Percentiles rank a stretch among this genome's conserved stretches.
Conservation (phyloP, 2,113 vertebrate species). For the Hypomesus transpacificus region DNA sequence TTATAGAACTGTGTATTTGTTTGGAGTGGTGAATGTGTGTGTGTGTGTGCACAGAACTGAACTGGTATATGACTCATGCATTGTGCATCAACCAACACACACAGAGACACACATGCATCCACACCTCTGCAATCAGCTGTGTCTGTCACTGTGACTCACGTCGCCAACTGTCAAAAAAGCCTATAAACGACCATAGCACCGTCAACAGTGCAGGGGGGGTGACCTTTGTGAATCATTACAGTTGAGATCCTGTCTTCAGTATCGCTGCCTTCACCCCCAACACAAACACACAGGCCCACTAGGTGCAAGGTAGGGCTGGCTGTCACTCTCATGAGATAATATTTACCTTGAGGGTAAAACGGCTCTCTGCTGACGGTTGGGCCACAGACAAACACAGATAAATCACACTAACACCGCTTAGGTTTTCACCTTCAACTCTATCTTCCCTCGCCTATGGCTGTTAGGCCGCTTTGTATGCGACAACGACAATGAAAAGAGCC, state of each 20-base stretch:
- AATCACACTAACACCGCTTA: not conserved
- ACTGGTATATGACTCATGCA: not conserved
- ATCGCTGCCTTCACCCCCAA: constrained; percentile 4
- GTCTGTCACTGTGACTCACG: not conserved
- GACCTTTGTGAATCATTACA: constrained; percentile 50
- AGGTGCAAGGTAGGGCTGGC: not conserved
- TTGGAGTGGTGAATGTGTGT: not conserved
- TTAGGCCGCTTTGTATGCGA: not conserved
- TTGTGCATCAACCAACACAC: not conserved
- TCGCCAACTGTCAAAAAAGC: not conserved
- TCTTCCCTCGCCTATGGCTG: not conserved
- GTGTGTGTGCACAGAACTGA: not conserved
- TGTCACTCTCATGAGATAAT: constrained; percentile 10
- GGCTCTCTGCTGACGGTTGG: constrained; percentile 26
- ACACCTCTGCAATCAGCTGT: not conserved
- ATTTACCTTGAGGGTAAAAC: constrained; percentile 41
- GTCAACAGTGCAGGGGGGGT: constrained; percentile 31
- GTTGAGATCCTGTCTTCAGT: not conserved
- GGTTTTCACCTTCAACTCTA: not conserved
- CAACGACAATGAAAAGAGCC: not conserved
- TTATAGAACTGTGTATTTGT: not conserved
- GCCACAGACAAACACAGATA: constrained; percentile 27
- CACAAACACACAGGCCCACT: constrained; percentile 5
- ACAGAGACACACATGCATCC: not conserved
- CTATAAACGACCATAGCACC: constrained; percentile 25